These are phyloP conservation scores for Heliocidaris tuberculata DNA, from an alignment of 35 echinoderm and acorn worm species.

Conservation along the genomic window DNA sequence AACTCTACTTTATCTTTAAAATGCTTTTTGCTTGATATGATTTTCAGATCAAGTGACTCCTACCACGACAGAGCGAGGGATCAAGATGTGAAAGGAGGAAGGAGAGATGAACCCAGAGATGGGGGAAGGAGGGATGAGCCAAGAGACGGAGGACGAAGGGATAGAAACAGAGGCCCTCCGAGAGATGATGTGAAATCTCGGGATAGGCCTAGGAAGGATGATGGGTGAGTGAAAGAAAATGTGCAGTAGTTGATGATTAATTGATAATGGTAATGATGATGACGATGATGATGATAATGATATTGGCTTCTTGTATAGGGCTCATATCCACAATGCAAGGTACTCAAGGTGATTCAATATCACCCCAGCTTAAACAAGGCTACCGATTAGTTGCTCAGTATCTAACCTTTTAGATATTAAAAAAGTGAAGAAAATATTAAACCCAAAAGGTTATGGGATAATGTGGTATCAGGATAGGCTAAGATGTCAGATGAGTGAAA, in stretches of 20 bases:
- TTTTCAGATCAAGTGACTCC: background rate
- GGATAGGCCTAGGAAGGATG: background rate
- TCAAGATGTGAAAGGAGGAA: constrained; percentile 4
- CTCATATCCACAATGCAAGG: too few relatives aligned
- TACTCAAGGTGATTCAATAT: too few relatives aligned
- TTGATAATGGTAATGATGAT: background rate
- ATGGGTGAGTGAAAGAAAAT: background rate
- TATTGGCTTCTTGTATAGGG: too few relatives aligned
- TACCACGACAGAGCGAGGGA: background rate
- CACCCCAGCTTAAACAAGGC: background rate
- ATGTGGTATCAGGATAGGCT: too few relatives aligned
- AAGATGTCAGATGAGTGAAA: too few relatives aligned
- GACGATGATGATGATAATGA: background rate
- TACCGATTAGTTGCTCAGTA: background rate
- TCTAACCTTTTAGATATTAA: too few relatives aligned
- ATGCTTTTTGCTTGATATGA: background rate
- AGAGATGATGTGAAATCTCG: background rate
- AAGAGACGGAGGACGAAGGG: background rate
- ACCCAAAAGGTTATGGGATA: too few relatives aligned
- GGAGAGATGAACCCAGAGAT: background rate
- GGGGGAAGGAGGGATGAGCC: background rate
- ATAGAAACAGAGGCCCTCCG: constrained; percentile 11
- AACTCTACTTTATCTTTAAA: too few relatives aligned
- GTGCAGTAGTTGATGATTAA: background rate
- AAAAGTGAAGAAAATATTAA: too few relatives aligned